phyloP scores from a whole-genome alignment of 2,888 invertebrate species.

The Plemyria rubiginata region DNA sequence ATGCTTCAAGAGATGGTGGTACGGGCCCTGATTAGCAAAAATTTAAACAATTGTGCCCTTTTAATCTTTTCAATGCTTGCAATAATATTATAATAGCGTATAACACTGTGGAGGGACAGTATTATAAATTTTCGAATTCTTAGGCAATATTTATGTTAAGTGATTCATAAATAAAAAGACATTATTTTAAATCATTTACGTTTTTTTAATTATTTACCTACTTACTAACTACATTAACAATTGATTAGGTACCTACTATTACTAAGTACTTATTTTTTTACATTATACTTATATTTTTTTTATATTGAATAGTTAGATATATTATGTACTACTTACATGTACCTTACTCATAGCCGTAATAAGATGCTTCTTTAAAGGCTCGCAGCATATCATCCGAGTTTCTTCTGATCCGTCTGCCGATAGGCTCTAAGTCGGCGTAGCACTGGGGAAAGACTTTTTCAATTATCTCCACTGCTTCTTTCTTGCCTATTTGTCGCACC shows the following conservation, averaged over 20 bases:
- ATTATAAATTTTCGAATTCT: conserved; percentile 61
- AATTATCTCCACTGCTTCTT: conserved; percentile 90
- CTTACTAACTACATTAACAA: conserved; percentile 45
- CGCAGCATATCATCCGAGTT: conserved; percentile 91
- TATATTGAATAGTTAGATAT: no score
- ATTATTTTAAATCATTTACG: conserved; percentile 76
- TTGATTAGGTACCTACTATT: no score
- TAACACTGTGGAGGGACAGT: conserved; percentile 61
- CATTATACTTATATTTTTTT: no score
- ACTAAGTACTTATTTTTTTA: no score
- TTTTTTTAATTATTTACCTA: conserved; percentile 55
- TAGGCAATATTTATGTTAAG: conserved; percentile 65
- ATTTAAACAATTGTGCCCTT: conserved; percentile 49
- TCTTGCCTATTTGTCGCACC: conserved; percentile 89
- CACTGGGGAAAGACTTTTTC: conserved; percentile 96
- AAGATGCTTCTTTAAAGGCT: conserved; percentile 90
- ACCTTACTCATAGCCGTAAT: conserved; percentile 89
- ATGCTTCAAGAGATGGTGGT: no score
- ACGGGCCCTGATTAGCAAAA: no score
- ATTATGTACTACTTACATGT: conserved; percentile 21
- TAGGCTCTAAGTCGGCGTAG: conserved; percentile 96
- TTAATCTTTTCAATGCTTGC: conserved; percentile 44
- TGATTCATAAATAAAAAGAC: conserved; percentile 80
- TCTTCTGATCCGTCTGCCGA: conserved; percentile 91
- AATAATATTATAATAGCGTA: conserved; percentile 41